Evolutionary conservation across 2,797 vertebrate species (phyloP).

Genomic region (Bucorvus abyssinicus): DNA sequence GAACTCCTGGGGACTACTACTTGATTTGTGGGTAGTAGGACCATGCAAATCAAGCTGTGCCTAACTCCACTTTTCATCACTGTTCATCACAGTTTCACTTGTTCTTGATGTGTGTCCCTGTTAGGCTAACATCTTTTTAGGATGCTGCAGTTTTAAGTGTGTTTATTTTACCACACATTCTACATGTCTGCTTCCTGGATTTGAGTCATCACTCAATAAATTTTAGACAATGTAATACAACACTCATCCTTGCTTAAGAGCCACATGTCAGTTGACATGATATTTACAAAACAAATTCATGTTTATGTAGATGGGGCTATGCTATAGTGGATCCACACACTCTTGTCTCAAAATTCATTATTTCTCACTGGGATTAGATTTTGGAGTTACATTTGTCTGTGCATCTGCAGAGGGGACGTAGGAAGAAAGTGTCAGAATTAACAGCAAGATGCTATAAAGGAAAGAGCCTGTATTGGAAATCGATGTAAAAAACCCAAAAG

Average conservation of each 20-base stretch:
- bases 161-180: neutral
- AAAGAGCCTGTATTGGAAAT: no score
- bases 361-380: slow-evolving; percentile 6
- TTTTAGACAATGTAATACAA: neutral
- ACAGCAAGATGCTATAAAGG: no score
- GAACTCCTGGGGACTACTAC: neutral
- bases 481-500: no score
- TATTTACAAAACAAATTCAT: slow-evolving; percentile 34
- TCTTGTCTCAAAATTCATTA: slow-evolving; percentile 9
- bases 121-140: neutral
- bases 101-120: neutral
- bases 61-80: neutral
- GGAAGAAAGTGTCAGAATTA: no score
- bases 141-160: neutral
- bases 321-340: neutral
- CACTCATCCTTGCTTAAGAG: neutral
- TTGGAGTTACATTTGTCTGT: neutral
- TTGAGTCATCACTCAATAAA: neutral
- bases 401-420: neutral
- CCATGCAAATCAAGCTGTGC: neutral
- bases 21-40: neutral
- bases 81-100: neutral
- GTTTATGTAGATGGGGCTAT: slow-evolving; percentile 23
- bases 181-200: neutral
- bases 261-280: neutral